Percentiles rank a stretch among this genome's conserved stretches.
Evolutionary conservation across 2,113 vertebrate species (phyloP).

Genomic region (Cyanoramphus novaezelandiae): DNA sequence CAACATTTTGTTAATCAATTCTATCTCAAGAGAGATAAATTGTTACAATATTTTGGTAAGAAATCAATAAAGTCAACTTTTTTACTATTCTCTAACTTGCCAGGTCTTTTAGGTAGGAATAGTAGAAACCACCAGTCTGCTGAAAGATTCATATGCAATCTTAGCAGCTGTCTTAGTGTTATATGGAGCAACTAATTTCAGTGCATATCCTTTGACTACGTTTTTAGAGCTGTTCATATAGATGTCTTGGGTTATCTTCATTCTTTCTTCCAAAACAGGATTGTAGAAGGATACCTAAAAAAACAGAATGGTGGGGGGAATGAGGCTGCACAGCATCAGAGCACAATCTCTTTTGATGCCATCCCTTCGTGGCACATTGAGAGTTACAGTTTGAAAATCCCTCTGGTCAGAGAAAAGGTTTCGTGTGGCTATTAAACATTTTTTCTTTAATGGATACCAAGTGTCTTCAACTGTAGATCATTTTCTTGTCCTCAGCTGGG

Average conservation of each 20-base stretch:
- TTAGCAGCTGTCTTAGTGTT: slow-evolving; percentile 7
- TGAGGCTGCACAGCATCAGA: not conserved
- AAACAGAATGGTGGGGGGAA: not conserved
- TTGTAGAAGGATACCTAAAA: not conserved
- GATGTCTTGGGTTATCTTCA: not conserved
- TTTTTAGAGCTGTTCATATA: not conserved
- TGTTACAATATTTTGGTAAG: not conserved
- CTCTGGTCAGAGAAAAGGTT: not conserved
- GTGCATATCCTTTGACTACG: not conserved
- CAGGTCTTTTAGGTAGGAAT: slow-evolving; percentile 1
- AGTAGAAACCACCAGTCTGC: not conserved
- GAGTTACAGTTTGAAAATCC: not conserved
- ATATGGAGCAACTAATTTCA: not conserved
- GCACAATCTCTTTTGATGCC: not conserved
- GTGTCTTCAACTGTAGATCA: not conserved
- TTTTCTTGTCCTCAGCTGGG: not conserved
- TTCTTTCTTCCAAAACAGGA: not conserved
- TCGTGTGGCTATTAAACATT: not conserved
- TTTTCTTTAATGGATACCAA: not conserved
- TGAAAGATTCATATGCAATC: not conserved
- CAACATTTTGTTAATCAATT: slow-evolving; percentile 48
- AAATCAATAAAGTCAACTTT: slow-evolving; percentile 43
- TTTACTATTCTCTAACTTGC: slow-evolving; percentile 47
- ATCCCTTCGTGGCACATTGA: not conserved
- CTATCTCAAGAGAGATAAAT: not conserved